These are phyloP conservation scores for Pocillopora verrucosa DNA, from an alignment of 64 coral and sea anemone genomes.

Conservation along the genomic window DNA sequence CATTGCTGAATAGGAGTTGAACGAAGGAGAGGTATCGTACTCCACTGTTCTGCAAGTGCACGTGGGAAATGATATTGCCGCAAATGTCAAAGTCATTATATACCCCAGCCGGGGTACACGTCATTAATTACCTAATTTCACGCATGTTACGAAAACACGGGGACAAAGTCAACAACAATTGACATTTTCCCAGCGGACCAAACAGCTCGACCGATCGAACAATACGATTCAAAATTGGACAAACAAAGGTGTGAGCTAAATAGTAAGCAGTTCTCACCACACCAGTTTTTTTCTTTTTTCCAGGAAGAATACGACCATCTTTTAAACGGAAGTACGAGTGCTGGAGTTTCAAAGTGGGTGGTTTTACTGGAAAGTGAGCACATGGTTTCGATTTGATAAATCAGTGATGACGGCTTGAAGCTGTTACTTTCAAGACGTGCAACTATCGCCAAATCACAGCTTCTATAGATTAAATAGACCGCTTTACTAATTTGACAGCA, in stretches of 20 bases:
- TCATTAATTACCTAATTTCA: conserved; percentile 43
- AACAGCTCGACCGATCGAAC: neutral
- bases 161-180: neutral
- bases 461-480: conserved; percentile 8
- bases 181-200: conserved; percentile 28
- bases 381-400: neutral
- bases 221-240: neutral
- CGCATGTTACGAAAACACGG: neutral
- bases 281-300: neutral
- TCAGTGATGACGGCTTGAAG: neutral
- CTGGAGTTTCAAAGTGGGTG: neutral
- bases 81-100: neutral
- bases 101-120: neutral
- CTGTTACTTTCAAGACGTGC: neutral
- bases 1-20: neutral
- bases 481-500: neutral
- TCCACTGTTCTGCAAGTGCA: neutral
- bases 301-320: neutral
- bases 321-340: neutral
- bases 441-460: conserved; percentile 34
- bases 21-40: no score
- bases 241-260: neutral
- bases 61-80: conserved; percentile 9
- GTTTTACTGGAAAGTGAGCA: neutral
- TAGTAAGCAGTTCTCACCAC: neutral